These are phyloP conservation scores for Florisuga fusca DNA, from an alignment of 2,797 vertebrate species.

Conservation along the genomic window DNA sequence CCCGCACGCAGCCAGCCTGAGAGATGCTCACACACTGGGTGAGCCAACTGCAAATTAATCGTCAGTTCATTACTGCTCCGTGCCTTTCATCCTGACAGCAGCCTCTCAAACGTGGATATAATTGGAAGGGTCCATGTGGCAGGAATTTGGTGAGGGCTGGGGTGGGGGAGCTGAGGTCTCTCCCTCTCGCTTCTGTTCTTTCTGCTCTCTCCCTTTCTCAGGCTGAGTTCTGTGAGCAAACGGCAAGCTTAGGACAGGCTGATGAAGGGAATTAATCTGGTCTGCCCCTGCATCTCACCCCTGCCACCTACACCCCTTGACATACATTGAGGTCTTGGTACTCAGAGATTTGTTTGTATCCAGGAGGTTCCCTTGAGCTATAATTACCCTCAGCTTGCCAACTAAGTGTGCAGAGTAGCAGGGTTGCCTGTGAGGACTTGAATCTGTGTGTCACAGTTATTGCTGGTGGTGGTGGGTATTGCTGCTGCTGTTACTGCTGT, in stretches of 20 bases:
- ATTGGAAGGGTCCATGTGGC: conserved; percentile 64
- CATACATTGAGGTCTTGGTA: background rate
- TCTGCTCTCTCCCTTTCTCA: conserved; percentile 5
- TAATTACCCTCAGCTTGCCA: conserved; percentile 39
- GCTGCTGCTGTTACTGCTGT: background rate
- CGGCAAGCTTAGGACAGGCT: background rate
- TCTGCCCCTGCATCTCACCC: background rate
- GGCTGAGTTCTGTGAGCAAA: conserved; percentile 22
- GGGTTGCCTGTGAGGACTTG: background rate
- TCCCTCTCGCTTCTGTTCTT: background rate
- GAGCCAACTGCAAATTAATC: conserved; percentile 75
- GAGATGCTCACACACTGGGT: conserved; percentile 52
- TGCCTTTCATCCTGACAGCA: conserved; percentile 71
- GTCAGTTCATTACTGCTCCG: conserved; percentile 71
- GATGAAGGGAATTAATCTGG: background rate
- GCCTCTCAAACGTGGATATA: conserved; percentile 62
- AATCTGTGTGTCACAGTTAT: background rate
- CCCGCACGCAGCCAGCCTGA: conserved; percentile 67
- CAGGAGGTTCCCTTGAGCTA: conserved; percentile 5
- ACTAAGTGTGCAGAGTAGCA: background rate
- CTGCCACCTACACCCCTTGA: background rate
- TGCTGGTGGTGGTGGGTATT: conserved; percentile 6
- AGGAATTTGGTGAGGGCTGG: conserved; percentile 47
- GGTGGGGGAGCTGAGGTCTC: conserved; percentile 3
- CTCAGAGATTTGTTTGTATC: background rate